Evolutionary conservation across 2,113 vertebrate genomes (phyloP), one percentile per base, ranked within the genome.

Genomic region (Lipotes vexillifer): DNA sequence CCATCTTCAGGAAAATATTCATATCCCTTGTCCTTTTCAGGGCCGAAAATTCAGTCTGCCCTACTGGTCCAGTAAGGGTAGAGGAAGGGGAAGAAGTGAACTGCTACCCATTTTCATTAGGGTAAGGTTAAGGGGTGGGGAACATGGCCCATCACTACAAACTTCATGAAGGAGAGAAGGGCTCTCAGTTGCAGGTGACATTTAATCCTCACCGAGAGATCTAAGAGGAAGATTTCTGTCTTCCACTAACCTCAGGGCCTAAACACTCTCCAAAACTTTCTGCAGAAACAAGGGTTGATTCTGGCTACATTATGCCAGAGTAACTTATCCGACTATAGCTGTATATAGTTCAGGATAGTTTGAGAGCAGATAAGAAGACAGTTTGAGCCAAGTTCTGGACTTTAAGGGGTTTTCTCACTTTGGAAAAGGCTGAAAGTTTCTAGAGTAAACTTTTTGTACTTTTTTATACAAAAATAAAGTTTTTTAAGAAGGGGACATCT

Each of bases 371-470:
- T 69, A 27, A 71, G 88, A 52, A 61, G 33, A 72, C 8, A n/a
- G 6, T 41, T n/a, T 63, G 23, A 90, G 8, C 2, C 25, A 87
- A 55, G 6, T 69, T 82, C 59, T 97, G 92, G 83, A 94, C 68
- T 55, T 61, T 23, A 77, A 94, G 59, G 3, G 20, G 13, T 97
- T 97, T 95, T 96, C 97, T 98, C 85, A 4, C 36, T 96, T 98
- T 97, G 90, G 94, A 20, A 96, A 98, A 88, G 91, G 65, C 92
- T 82, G 93, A 97, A 97, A 96, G 8, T 95, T 98, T 98, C 98
- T 98, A 90, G 98, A 97, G 88, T 97, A 71, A 15, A 75, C 14
- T 52, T 98, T 97, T 97, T 82, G 93, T 96, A 90, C 49, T 23
- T 63, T 63, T 98, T 97, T 97, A 97, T 98, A 57, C 63, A 94